Conservation (phyloP, 2,797 vertebrate genomes). For the Gymnoscopelus microlampas region DNA sequence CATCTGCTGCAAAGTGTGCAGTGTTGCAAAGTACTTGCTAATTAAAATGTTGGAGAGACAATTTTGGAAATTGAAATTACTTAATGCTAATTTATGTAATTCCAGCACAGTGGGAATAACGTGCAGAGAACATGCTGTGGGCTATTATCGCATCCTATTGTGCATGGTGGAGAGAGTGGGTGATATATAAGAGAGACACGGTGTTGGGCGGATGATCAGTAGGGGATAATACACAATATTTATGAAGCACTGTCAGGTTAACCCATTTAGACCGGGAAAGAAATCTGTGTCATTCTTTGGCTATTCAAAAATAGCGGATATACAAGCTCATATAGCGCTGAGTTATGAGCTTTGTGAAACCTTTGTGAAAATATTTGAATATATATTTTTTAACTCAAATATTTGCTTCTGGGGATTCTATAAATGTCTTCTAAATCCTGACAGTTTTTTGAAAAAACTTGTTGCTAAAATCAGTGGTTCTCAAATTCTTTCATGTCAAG, state of each 20-base stretch:
- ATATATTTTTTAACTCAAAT: too few species aligned
- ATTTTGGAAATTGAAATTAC: conserved; percentile 77
- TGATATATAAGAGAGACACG: conserved; percentile 33
- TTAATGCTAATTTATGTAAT: conserved; percentile 76
- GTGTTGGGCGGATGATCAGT: conserved; percentile 15
- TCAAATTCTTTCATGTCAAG: too few species aligned
- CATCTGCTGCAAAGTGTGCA: conserved; percentile 76
- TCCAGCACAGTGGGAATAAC: conserved; percentile 50
- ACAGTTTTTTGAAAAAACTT: too few species aligned
- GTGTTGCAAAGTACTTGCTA: conserved; percentile 67
- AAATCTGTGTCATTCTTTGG: too few species aligned
- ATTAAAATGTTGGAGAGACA: conserved; percentile 82
- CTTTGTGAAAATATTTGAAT: too few species aligned
- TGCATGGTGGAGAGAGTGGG: conserved; percentile 29
- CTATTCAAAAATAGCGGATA: too few species aligned
- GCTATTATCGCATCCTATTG: conserved; percentile 32
- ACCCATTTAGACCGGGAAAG: too few species aligned
- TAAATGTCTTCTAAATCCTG: too few species aligned
- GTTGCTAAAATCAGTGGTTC: too few species aligned
- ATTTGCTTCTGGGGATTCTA: too few species aligned
- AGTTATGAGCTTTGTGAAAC: too few species aligned
- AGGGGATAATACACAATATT: conserved; percentile 70
- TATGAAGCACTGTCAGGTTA: conserved; percentile 77
- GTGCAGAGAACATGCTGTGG: conserved; percentile 8
- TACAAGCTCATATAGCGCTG: too few species aligned